These are phyloP conservation scores for Riptortus pedestris DNA, from an alignment of 1,140 invertebrate genomes.

Conservation along the genomic window DNA sequence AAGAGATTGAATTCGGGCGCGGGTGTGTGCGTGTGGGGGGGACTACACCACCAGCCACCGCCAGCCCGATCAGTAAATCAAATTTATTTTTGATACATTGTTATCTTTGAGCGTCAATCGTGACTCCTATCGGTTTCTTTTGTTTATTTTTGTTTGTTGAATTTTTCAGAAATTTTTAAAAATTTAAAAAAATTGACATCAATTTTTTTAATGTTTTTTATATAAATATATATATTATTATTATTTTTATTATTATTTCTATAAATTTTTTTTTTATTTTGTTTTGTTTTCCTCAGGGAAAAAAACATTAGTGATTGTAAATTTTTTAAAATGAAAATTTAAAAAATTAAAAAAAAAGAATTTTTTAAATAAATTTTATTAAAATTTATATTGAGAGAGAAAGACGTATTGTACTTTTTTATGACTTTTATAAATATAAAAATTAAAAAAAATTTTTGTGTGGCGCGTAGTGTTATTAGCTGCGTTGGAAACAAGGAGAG, in stretches of 20 bases:
- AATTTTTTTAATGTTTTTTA: conserved; percentile 3
- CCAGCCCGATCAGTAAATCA: conserved; percentile 25
- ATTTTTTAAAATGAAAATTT: conserved; percentile 17
- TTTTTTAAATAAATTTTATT: conserved; percentile 29
- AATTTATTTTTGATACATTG: conserved; percentile 24
- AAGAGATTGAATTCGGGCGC: neutral
- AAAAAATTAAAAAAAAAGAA: conserved; percentile 24
- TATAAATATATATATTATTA: conserved; percentile 8
- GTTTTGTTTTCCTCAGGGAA: neutral
- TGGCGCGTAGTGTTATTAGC: conserved; percentile 31
- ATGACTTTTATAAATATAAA: conserved; percentile 24
- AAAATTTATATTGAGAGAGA: conserved; percentile 28
- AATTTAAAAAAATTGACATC: conserved; percentile 21
- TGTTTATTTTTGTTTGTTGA: conserved; percentile 28
- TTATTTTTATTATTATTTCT: conserved; percentile 14
- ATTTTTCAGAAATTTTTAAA: conserved; percentile 26
- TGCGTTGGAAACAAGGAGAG: conserved; percentile 31
- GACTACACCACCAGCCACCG: conserved; percentile 1
- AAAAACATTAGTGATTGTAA: conserved; percentile 15
- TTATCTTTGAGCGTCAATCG: conserved; percentile 21
- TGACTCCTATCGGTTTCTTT: conserved; percentile 26
- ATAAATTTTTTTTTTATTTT: conserved; percentile 7
- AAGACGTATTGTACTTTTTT: conserved; percentile 28
- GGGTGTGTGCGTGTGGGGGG: neutral
- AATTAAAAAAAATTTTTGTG: conserved; percentile 28